Conservation (phyloP, 2,888 invertebrate species). For the Luperina nickerlii region DNA sequence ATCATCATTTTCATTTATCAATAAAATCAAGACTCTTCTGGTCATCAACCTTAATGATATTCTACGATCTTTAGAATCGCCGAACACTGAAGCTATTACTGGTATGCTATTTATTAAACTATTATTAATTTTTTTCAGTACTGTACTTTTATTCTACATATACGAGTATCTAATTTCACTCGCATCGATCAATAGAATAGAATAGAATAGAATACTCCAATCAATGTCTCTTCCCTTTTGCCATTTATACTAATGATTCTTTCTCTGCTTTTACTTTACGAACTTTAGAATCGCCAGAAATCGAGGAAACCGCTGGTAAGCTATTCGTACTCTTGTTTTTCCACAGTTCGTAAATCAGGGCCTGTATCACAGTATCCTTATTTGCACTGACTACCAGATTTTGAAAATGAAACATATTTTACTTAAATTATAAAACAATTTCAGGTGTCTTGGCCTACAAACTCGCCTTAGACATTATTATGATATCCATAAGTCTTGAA, state of each 20-base stretch:
- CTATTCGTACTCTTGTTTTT: not conserved
- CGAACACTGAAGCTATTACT: not conserved
- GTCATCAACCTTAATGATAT: not conserved
- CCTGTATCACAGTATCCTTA: not conserved
- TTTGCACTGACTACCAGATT: not conserved
- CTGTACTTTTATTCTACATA: not conserved
- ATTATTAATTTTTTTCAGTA: not conserved
- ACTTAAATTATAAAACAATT: not conserved
- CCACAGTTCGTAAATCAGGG: not conserved
- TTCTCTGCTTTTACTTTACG: not conserved
- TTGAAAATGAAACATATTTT: not conserved
- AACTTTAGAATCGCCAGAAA: not conserved
- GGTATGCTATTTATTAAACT: constrained; percentile 6
- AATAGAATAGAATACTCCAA: too few relatives aligned
- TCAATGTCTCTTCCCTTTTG: not conserved
- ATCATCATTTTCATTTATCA: not conserved
- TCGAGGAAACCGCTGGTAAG: not conserved
- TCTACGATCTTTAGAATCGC: not conserved
- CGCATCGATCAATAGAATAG: too few relatives aligned
- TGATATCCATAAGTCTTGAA: not conserved
- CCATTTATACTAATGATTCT: not conserved
- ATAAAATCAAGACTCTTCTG: not conserved
- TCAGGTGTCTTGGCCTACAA: not conserved
- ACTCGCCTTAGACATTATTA: not conserved
- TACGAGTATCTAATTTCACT: too few relatives aligned